Evolutionary conservation across 2,888 invertebrate species (phyloP).

Genomic region (Drosophila mayaguana): DNA sequence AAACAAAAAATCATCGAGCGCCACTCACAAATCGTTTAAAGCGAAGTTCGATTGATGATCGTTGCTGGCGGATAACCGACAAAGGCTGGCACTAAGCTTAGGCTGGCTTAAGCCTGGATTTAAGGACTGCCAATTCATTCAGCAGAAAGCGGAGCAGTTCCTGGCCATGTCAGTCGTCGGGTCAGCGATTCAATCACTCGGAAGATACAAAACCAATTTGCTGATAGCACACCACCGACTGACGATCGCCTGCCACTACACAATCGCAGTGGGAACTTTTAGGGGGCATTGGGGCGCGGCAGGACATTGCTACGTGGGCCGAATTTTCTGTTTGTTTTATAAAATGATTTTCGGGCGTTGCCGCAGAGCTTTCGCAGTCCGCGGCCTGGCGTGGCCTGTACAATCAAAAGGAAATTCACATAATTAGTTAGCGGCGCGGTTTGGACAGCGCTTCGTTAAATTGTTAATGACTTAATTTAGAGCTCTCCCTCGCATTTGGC

Average conservation of each 20-base stretch:
- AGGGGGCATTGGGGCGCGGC: slow-evolving; percentile 53
- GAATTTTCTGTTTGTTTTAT: slow-evolving; percentile 71
- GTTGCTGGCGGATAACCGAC: slow-evolving; percentile 73
- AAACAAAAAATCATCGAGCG: slow-evolving; percentile 42
- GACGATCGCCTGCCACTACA: slow-evolving; percentile 64
- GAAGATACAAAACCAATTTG: slow-evolving; percentile 79
- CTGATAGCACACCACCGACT: slow-evolving; percentile 66
- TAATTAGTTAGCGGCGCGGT: slow-evolving; percentile 79
- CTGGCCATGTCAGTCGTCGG: slow-evolving; percentile 28
- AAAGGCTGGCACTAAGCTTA: slow-evolving; percentile 57
- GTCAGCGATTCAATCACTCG: slow-evolving; percentile 74
- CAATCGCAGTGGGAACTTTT: slow-evolving; percentile 58
- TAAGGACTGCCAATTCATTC: slow-evolving; percentile 64
- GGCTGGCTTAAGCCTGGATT: slow-evolving; percentile 44
- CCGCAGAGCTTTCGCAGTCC: slow-evolving; percentile 29
- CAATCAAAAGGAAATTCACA: slow-evolving; percentile 82
- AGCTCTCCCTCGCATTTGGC: slow-evolving; percentile 54
- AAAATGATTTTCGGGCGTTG: slow-evolving; percentile 69
- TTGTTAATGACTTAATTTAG: slow-evolving; percentile 82
- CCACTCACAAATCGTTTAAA: slow-evolving; percentile 75
- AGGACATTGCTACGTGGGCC: slow-evolving; percentile 65
- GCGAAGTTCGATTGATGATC: slow-evolving; percentile 74
- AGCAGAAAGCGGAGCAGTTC: slow-evolving; percentile 40
- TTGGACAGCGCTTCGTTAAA: slow-evolving; percentile 66
- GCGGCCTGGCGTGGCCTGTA: slow-evolving; percentile 9